Base-by-base conservation (phyloP, 1,140 invertebrate species). In the Bombus polaris region DNA sequence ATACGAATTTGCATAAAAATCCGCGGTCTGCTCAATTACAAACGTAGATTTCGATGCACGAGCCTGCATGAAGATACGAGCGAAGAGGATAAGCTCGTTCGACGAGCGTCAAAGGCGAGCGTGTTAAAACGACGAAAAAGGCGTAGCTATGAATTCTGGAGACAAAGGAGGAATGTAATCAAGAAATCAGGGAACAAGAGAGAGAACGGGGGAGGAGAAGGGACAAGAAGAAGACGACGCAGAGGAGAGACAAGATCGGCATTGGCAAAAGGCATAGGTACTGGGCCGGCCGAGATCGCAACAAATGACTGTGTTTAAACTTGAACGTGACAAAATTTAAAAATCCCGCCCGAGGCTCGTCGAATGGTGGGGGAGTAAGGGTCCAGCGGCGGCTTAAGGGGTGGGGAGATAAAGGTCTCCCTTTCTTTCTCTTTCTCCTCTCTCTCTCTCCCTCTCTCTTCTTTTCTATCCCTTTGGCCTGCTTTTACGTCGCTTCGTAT, bases 241-340 rank as follows among this genome's bases (percentile, higher is more conserved):
- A 62, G 53, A 79, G 37, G 62, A 70, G 37, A 85, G 84, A 89
- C 88, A 88, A 90, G 90, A 92, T 93, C 90, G 89, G 92, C 91
- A 88, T 92, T 93, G 90, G 92, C 90, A 92, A 93, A 93, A 93
- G 93, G 84, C 89, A 92, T 90, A 92, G 85, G 90, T 84, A 89
- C 81, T 62, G 88, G 87, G 81, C 83, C 83, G 90, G 87, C 76
- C 90, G 91, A 94, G 92, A 93, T 93, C 92, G 87, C 87, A 92
- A 93, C 94, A 95, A 95, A 95, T 95, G 92, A 95, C 94, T 95
- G 94, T 95, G 94, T 95, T 95, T 95, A 95, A 95, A 94, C 92
- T 93, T 93, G 94, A 95, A 95, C 94, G 94, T 95, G 94, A 95
- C 94, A 95, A 95, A 95, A 95, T 95, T 95, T 94, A 93, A 94